Evolutionary conservation across 2,797 vertebrate genomes (phyloP).

Genomic region (Spondyliosoma cantharus): DNA sequence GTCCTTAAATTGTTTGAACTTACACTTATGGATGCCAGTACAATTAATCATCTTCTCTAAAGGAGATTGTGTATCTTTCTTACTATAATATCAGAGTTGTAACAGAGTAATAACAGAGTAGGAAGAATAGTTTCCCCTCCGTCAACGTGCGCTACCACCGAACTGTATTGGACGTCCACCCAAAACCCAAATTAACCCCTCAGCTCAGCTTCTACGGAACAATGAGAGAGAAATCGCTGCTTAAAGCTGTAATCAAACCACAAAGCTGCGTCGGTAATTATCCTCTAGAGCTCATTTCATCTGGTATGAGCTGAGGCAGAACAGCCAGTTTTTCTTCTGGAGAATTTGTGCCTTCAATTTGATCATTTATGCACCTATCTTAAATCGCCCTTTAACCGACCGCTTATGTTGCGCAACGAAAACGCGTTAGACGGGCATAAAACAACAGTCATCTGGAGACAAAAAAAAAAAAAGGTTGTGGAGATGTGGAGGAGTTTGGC

Average conservation of each 20-base stretch:
- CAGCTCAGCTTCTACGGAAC: constrained; percentile 31
- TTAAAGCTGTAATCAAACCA: constrained; percentile 57
- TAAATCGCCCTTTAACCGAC: constrained; percentile 5
- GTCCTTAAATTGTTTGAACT: not conserved
- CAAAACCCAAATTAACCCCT: constrained; percentile 28
- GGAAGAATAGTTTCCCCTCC: not conserved
- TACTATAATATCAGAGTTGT: not conserved
- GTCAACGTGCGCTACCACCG: not conserved
- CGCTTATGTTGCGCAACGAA: constrained; percentile 5
- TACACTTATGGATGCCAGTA: not conserved
- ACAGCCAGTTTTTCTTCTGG: constrained; percentile 14
- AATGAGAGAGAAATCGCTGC: constrained; percentile 18
- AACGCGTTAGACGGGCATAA: constrained; percentile 12
- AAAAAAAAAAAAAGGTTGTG: not conserved
- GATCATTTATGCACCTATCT: not conserved
- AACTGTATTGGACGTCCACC: constrained; percentile 1
- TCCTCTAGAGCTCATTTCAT: constrained; percentile 44
- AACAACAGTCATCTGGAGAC: constrained; percentile 12
- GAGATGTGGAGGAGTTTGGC: constrained; percentile 15
- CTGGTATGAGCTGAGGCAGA: constrained; percentile 14
- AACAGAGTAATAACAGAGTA: constrained; percentile 8
- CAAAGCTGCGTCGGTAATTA: constrained; percentile 52
- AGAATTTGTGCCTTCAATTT: constrained; percentile 27
- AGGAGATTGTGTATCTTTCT: not conserved
- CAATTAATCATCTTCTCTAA: not conserved